Conservation (phyloP, 1,140 invertebrate species). For the Trichonephila clavata region DNA sequence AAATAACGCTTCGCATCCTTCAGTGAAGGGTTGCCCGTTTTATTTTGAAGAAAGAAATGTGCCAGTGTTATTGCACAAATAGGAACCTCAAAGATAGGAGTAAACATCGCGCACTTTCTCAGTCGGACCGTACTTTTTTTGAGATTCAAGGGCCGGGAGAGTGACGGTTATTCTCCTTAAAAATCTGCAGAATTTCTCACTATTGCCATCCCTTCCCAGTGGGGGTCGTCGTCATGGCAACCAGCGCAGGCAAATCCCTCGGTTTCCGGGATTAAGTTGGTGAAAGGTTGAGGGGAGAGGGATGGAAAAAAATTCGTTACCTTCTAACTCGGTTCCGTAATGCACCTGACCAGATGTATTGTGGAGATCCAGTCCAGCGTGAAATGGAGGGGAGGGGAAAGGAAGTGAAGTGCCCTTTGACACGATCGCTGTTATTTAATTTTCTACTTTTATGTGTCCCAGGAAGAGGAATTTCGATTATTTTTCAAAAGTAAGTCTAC, state of each 20-base stretch:
- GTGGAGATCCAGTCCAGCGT: not conserved
- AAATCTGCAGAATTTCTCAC: not conserved
- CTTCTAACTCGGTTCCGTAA: not conserved
- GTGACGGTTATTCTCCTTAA: conserved; percentile 32
- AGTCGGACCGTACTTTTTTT: too few species aligned
- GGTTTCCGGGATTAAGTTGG: conserved; percentile 70
- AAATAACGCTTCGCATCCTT: too few species aligned
- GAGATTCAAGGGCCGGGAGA: not conserved
- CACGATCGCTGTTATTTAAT: not conserved
- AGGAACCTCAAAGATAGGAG: too few species aligned
- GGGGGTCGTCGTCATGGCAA: conserved; percentile 50
- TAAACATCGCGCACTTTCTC: too few species aligned
- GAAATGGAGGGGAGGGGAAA: not conserved
- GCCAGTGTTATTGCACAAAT: too few species aligned
- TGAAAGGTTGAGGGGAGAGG: conserved; percentile 11
- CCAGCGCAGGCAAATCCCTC: conserved; percentile 56
- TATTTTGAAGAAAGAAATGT: too few species aligned
- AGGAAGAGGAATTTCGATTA: too few species aligned
- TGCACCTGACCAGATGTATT: conserved; percentile 35
- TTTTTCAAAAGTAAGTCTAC: not conserved
- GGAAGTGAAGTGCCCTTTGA: not conserved
- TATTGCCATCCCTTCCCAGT: conserved; percentile 16
- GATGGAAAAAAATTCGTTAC: not conserved
- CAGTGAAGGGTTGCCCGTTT: too few species aligned
- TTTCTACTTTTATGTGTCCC: not conserved